Evolutionary conservation across 2,888 invertebrate genomes (phyloP).

Genomic region (Tachina grossa): DNA sequence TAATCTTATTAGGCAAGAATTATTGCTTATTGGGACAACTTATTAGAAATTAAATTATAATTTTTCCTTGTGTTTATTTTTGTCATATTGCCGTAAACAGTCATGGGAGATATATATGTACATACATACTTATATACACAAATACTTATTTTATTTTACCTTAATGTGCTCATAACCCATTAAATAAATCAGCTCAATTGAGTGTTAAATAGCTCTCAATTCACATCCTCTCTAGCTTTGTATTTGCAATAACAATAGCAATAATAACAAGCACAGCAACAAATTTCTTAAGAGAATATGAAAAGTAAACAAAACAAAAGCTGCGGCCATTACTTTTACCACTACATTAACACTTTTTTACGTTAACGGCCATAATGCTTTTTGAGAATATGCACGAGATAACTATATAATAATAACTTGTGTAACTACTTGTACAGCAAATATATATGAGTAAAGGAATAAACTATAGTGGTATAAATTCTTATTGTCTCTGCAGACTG

Average conservation of each 20-base stretch:
- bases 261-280: slow-evolving; percentile 15
- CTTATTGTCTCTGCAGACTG: slow-evolving; percentile 53
- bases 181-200: slow-evolving; percentile 69
- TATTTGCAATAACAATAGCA: slow-evolving; percentile 22
- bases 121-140: no score
- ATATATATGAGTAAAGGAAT: slow-evolving; percentile 44
- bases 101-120: no score
- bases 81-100: not conserved
- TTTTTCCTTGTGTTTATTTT: not conserved
- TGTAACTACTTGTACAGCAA: not conserved
- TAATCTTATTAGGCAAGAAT: not conserved
- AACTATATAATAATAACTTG: not conserved
- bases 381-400: slow-evolving; percentile 42
- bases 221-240: slow-evolving; percentile 19
- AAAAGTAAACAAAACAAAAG: slow-evolving; percentile 66
- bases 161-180: slow-evolving; percentile 54
- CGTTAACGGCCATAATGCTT: slow-evolving; percentile 64
- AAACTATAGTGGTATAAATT: slow-evolving; percentile 24
- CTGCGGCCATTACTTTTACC: slow-evolving; percentile 73
- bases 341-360: slow-evolving; percentile 51
- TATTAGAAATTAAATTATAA: not conserved
- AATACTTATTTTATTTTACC: slow-evolving; percentile 32
- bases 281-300: not conserved
- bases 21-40: not conserved
- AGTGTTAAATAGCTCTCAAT: slow-evolving; percentile 60